Percentiles rank a stretch among this genome's conserved stretches.
phyloP scores from a whole-genome alignment of 2,113 vertebrate species.

The Erinaceus europaeus region DNA sequence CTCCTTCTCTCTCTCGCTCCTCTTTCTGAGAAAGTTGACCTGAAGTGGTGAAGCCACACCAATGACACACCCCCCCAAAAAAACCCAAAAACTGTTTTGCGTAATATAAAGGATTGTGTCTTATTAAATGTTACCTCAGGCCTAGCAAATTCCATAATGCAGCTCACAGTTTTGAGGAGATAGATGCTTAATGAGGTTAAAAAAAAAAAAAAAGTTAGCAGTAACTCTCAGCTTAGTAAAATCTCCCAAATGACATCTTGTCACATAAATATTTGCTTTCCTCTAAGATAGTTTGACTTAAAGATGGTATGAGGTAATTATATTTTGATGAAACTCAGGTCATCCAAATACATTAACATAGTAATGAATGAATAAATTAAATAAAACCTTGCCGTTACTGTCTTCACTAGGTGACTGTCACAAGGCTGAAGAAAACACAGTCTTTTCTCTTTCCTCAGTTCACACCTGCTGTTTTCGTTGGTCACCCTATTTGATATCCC shows the following conservation, averaged over 20 bases:
- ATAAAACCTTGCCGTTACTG: slow-evolving; percentile 87
- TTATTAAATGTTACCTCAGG: slow-evolving; percentile 29
- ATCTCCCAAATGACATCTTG: not conserved
- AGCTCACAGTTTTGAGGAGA: not conserved
- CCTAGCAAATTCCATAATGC: not conserved
- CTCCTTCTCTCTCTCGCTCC: no score
- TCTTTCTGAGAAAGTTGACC: no score
- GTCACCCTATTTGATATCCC: slow-evolving; percentile 93
- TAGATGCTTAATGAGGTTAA: no score
- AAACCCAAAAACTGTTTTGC: no score
- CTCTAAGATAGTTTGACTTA: not conserved
- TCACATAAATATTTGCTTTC: not conserved
- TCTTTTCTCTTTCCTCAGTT: slow-evolving; percentile 92
- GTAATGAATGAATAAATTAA: not conserved
- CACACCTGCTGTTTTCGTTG: slow-evolving; percentile 93
- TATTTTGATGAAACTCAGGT: not conserved
- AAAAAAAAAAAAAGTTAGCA: no score
- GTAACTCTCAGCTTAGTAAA: not conserved
- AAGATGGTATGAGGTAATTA: not conserved
- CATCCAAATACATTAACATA: not conserved
- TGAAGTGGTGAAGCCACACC: no score
- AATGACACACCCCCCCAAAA: no score
- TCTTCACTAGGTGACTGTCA: slow-evolving; percentile 79
- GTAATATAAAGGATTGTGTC: not conserved
- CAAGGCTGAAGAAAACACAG: slow-evolving; percentile 94